Conservation (phyloP, 23 tunicate species). For the Styela clava region DNA sequence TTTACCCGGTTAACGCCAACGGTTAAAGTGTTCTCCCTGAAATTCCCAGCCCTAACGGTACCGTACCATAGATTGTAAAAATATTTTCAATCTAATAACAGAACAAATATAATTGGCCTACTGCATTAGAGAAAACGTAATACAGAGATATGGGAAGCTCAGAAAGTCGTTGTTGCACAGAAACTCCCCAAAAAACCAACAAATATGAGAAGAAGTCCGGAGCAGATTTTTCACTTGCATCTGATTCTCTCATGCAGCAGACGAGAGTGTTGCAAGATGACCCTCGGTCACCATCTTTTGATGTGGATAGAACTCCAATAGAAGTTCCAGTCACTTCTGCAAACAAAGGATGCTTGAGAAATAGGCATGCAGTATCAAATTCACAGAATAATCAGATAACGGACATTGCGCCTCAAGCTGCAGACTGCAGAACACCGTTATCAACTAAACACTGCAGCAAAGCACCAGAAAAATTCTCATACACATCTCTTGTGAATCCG, state of each 20-base stretch:
- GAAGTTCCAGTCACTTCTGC: not conserved
- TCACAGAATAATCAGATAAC: not conserved
- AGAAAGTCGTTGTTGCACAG: slow-evolving; percentile 29
- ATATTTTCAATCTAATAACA: too few species aligned
- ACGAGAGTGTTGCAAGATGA: not conserved
- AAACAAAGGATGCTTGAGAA: not conserved
- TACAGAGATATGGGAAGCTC: slow-evolving; percentile 30
- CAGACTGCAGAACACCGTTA: slow-evolving; percentile 48
- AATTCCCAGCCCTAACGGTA: too few species aligned
- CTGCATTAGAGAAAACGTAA: too few species aligned
- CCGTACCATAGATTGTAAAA: too few species aligned
- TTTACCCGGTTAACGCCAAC: too few species aligned
- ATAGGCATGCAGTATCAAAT: not conserved
- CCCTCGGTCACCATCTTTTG: slow-evolving; percentile 21
- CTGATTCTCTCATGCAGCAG: not conserved
- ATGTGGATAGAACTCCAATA: slow-evolving; percentile 17
- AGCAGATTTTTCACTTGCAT: not conserved
- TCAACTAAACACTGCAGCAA: not conserved
- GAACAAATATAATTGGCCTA: too few species aligned
- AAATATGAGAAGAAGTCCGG: not conserved
- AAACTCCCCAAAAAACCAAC: not conserved
- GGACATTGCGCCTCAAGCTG: not conserved
- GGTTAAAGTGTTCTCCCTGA: too few species aligned
- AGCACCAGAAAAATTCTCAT: not conserved
- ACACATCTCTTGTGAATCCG: not conserved